phyloP scores from a whole-genome alignment of 2,113 vertebrate species.

The Syngnathus scovelli region DNA sequence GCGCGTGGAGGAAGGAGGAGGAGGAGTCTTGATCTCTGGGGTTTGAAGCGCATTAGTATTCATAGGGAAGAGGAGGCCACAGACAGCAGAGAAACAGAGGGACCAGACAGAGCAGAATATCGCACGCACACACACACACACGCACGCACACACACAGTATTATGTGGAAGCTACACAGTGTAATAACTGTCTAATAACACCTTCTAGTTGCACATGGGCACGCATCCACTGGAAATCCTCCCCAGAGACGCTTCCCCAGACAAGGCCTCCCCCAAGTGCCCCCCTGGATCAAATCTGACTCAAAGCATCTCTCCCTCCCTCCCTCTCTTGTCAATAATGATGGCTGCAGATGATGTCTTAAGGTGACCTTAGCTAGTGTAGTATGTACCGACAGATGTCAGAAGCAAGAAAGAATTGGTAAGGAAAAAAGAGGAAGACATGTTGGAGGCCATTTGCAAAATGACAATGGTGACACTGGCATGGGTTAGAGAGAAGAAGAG shows the following conservation, averaged over 20 bases:
- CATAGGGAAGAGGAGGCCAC: conserved; percentile 73
- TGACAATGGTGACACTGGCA: conserved; percentile 42
- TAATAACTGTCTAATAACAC: conserved; percentile 17
- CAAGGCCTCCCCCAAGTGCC: conserved; percentile 38
- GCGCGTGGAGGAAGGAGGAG: conserved; percentile 1
- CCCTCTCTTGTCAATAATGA: conserved; percentile 2
- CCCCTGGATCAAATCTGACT: conserved; percentile 44
- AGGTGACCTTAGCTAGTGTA: conserved; percentile 17
- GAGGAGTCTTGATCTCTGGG: conserved; percentile 70
- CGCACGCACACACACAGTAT: conserved; percentile 30
- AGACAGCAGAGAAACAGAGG: conserved; percentile 70
- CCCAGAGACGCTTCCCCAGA: conserved; percentile 45
- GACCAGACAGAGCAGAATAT: conserved; percentile 63
- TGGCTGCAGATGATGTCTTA: conserved; percentile 23
- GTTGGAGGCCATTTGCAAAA: conserved; percentile 54
- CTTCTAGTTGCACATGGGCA: conserved; percentile 27
- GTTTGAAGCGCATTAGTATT: conserved; percentile 75
- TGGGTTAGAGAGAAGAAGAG: conserved; percentile 35
- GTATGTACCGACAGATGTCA: conserved; percentile 10
- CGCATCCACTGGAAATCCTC: conserved; percentile 22
- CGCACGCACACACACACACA: conserved; percentile 32
- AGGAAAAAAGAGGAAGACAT: conserved; percentile 29
- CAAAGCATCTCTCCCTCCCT: background rate
- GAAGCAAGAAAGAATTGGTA: conserved; percentile 41
- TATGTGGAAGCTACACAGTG: conserved; percentile 18